phyloP scores from a whole-genome alignment of 2,888 invertebrate species.

The Parnassius glacialis region DNA sequence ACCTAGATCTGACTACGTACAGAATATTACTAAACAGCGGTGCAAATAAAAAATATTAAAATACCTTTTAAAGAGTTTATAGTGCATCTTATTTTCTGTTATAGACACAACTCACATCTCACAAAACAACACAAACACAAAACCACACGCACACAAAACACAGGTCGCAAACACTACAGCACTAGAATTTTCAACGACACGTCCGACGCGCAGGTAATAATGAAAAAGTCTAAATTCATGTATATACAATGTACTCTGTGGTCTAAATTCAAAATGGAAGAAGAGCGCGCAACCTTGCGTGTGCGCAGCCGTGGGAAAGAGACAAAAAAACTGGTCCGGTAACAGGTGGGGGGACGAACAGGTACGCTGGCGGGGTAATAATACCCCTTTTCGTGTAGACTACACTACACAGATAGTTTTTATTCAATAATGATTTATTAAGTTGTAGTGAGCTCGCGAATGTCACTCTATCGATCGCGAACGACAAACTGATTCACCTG shows the following conservation, averaged over 20 bases:
- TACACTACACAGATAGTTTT: slow-evolving; percentile 13
- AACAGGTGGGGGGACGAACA: slow-evolving; percentile 39
- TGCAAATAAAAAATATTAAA: slow-evolving; percentile 3
- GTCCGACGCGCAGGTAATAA: slow-evolving; percentile 52
- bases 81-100: slow-evolving; percentile 64
- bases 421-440: slow-evolving; percentile 13
- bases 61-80: slow-evolving; percentile 75
- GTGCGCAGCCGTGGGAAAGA: slow-evolving; percentile 47
- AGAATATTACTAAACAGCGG: slow-evolving; percentile 19
- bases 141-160: slow-evolving; percentile 39
- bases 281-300: slow-evolving; percentile 42
- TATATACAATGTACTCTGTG: no score
- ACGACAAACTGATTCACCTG: neutral
- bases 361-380: slow-evolving; percentile 33
- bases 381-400: slow-evolving; percentile 10
- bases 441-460: neutral
- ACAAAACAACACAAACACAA: slow-evolving; percentile 44
- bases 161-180: slow-evolving; percentile 33
- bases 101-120: slow-evolving; percentile 35
- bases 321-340: slow-evolving; percentile 41
- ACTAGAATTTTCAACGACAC: slow-evolving; percentile 37
- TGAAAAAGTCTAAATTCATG: slow-evolving; percentile 60
- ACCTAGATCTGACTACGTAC: neutral
- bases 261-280: slow-evolving; percentile 55
- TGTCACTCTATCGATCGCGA: neutral